Percentiles rank a stretch among this genome's conserved stretches.
Conservation (phyloP, 2,113 vertebrate genomes). For the Bufo gargarizans region DNA sequence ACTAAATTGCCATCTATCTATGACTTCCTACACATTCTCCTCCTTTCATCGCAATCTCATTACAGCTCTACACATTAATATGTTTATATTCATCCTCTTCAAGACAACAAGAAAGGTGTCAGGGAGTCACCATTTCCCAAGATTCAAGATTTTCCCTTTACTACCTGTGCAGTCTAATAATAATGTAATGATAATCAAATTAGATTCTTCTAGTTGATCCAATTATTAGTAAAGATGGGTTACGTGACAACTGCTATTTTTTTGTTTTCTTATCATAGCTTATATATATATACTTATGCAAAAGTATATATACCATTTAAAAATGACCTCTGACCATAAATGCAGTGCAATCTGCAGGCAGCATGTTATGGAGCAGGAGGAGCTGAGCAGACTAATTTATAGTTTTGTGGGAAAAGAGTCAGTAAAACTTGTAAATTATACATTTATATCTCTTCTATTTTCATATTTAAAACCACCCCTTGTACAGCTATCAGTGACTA, state of each 20-base stretch:
- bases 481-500: too few relatives aligned
- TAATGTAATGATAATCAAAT: not conserved
- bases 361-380: too few relatives aligned
- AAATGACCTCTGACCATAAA: too few relatives aligned
- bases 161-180: not conserved
- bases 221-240: not conserved
- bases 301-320: too few relatives aligned
- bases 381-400: too few relatives aligned
- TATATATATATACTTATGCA: not conserved
- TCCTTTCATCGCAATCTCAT: conserved; percentile 44
- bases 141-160: not conserved
- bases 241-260: not conserved
- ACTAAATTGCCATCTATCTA: conserved; percentile 43
- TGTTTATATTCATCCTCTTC: conserved; percentile 41
- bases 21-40: conserved; percentile 42
- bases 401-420: too few relatives aligned
- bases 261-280: not conserved
- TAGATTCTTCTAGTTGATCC: not conserved
- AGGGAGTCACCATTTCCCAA: not conserved
- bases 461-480: too few relatives aligned
- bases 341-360: too few relatives aligned
- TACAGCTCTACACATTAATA: conserved; percentile 26
- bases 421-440: too few relatives aligned
- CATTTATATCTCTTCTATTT: too few relatives aligned
- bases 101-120: conserved; percentile 1